Evolutionary conservation across 2,113 vertebrate genomes (phyloP).

Genomic region (Telmatochromis brachygnathus): DNA sequence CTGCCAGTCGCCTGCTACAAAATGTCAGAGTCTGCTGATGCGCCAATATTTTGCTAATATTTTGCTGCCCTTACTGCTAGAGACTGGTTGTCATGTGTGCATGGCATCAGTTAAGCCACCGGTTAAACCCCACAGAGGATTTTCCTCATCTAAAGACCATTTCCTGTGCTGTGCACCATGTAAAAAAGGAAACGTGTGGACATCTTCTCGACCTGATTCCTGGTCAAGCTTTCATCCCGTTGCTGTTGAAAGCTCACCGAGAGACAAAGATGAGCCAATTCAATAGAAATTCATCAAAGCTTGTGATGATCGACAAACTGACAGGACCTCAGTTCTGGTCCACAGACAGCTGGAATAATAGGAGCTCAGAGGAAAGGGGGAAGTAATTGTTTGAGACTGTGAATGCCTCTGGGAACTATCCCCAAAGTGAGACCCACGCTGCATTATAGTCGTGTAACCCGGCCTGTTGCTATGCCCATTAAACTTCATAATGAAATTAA

Average conservation of each 20-base stretch:
- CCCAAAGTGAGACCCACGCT: not conserved
- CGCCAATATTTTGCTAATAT: too few relatives aligned
- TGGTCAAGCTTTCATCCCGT: not conserved
- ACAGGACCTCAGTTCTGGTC: not conserved
- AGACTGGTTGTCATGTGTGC: not conserved
- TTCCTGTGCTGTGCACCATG: not conserved
- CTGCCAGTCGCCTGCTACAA: not conserved
- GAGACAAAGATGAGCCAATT: not conserved
- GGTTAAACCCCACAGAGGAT: not conserved
- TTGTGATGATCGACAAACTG: not conserved
- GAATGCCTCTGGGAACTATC: slow-evolving; percentile 3
- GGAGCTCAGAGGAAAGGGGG: not conserved
- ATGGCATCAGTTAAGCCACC: not conserved
- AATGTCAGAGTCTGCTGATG: not conserved
- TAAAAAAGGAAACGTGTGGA: not conserved
- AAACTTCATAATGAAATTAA: slow-evolving; percentile 61
- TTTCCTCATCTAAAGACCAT: not conserved
- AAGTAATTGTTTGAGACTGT: not conserved
- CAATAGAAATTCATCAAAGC: not conserved
- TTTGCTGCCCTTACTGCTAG: not conserved
- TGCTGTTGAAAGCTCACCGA: not conserved
- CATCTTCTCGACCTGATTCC: not conserved
- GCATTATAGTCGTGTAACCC: slow-evolving; percentile 8
- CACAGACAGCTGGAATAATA: not conserved
- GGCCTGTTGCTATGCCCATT: slow-evolving; percentile 46